Base-by-base conservation (phyloP, 2,113 vertebrate species). In the Rhinoptilus africanus region DNA sequence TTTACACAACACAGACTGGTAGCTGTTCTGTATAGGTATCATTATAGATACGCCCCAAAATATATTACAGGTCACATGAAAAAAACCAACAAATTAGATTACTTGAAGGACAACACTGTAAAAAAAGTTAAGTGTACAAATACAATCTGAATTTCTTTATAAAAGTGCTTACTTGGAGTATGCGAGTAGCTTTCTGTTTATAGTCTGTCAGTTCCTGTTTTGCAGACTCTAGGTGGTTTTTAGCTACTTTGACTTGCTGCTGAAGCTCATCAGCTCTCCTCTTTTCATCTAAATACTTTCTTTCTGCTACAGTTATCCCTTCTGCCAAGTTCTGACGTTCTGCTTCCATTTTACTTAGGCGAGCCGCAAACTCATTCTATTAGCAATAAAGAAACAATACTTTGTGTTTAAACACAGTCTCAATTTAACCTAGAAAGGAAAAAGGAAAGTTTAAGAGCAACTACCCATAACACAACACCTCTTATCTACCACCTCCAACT, bases 171-270 rank as follows among this genome's bases (percentile, higher is more conserved):
- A 99, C 99, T 82, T 99, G 99, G 34, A 99, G 98, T 81, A 99
- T 99, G 39, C 99, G 98, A 9, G 99, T 98, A 26, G 99, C 99
- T 96, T 99, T 99, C 74, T 99, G 99, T 92, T 99, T 99, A 95
- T 99, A 99, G 95, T 99, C 99, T 23, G 98, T 92, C 53, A 99
- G 79, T 63, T 99, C 99, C 93, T 99, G 99, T 94, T 98, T 99
- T 56, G 98, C 97, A 35, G 98, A 97, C 78, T 99, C 99, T 7
- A 98, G 89, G 59, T 95, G 98, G 24, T 96, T 95, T 96, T 98
- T 99, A 60, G 97, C 95, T 23, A 95, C 95, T 97, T 98, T 99
- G 84, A 98, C 91, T 90, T 99, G 99, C 96, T 99, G 99, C 73
- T 99, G 99, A 17, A 99, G 86, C 32, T 99, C 99, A 6, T 99